Conservation (phyloP, 2,113 vertebrate species). For the Corythornis madagascariensis region DNA sequence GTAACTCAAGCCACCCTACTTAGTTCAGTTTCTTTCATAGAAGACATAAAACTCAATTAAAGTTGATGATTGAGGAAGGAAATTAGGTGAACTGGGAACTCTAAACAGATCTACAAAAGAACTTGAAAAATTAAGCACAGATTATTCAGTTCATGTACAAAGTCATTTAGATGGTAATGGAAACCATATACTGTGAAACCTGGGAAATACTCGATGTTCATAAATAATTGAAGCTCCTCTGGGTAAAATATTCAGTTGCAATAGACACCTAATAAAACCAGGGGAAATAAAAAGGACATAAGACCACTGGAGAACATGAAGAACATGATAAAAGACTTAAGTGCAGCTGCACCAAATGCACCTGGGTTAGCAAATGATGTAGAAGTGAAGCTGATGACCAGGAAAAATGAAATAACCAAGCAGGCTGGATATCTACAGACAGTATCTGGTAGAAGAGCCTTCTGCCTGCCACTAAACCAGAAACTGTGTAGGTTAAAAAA, state of each 20-base stretch:
- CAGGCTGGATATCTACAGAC: background rate
- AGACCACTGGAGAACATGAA: background rate
- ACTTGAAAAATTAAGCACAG: background rate
- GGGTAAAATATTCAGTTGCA: constrained; percentile 32
- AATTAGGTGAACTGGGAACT: background rate
- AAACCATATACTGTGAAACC: constrained; percentile 32
- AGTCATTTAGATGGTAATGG: constrained; percentile 36
- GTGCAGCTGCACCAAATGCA: background rate
- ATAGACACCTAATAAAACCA: constrained; percentile 40
- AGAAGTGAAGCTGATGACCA: background rate
- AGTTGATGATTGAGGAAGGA: background rate
- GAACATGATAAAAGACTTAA: background rate
- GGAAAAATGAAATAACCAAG: background rate
- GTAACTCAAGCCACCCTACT: background rate
- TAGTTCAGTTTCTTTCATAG: background rate
- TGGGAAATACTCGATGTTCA: constrained; percentile 24
- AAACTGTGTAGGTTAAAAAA: background rate
- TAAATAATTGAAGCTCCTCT: constrained; percentile 57
- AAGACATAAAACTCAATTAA: background rate
- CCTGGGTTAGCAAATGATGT: background rate
- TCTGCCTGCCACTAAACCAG: background rate
- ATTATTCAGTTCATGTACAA: constrained; percentile 23
- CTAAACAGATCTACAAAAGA: background rate
- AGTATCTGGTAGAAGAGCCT: background rate
- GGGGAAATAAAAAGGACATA: background rate